phyloP scores from a whole-genome alignment of 2,797 vertebrate genomes.

The Acridotheres tristis region DNA sequence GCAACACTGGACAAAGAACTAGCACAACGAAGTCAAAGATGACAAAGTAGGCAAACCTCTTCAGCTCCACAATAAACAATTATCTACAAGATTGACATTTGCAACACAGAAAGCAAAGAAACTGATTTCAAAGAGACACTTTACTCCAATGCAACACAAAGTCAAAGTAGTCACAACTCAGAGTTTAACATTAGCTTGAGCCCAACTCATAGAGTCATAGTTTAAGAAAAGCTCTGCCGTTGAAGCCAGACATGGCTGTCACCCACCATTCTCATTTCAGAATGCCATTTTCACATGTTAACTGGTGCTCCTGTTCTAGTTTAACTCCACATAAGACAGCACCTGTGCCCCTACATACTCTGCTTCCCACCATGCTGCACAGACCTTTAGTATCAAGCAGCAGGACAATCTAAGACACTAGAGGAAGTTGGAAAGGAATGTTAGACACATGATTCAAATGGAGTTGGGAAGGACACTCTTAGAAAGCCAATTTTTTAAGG shows the following conservation, averaged over 20 bases:
- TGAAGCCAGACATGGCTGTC: neutral
- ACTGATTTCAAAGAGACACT: neutral
- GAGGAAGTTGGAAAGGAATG: neutral
- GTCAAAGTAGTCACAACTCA: neutral
- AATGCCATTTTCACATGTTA: neutral
- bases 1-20: neutral
- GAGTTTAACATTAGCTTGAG: neutral
- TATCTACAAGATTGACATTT: neutral
- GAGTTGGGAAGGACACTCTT: neutral
- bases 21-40: neutral
- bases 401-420: neutral
- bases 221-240: neutral
- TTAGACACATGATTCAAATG: neutral
- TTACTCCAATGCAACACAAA: neutral
- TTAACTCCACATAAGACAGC: neutral
- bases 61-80: neutral
- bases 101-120: neutral
- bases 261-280: neutral
- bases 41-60: neutral
- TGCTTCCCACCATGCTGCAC: neutral
- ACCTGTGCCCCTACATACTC: neutral
- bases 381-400: neutral
- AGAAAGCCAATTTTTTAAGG: neutral
- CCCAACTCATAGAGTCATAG: neutral
- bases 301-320: neutral